Evolutionary conservation across 1,140 invertebrate genomes (phyloP).

Genomic region (Tetramorium simillimum): DNA sequence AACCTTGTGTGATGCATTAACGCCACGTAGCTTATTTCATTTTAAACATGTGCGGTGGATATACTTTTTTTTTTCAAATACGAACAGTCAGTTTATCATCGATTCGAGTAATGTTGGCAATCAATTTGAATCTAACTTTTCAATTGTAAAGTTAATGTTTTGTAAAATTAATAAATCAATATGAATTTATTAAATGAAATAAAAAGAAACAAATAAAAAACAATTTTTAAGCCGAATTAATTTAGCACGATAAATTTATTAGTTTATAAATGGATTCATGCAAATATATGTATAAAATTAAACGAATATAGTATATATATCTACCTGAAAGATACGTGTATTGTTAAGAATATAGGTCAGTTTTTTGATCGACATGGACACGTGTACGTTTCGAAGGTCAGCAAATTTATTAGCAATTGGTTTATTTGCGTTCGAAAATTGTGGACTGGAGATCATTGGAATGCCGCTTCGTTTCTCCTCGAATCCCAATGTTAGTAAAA

Average conservation of each 20-base stretch:
- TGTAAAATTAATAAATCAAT: conserved; percentile 13
- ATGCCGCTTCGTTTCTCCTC: not conserved
- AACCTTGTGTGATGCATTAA: conserved; percentile 73
- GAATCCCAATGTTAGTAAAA: conserved; percentile 1
- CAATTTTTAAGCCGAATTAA: not conserved
- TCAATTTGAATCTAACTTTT: not conserved
- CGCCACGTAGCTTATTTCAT: conserved; percentile 58
- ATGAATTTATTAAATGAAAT: not conserved
- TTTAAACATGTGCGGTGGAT: not conserved
- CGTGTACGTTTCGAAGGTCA: conserved; percentile 22
- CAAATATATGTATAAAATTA: not conserved
- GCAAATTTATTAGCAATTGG: conserved; percentile 56
- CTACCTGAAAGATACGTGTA: not conserved
- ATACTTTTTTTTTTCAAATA: conserved; percentile 3
- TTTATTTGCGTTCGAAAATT: conserved; percentile 53
- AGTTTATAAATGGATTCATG: not conserved
- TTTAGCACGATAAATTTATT: not conserved
- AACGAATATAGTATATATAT: not conserved
- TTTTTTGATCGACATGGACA: conserved; percentile 42
- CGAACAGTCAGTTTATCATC: not conserved
- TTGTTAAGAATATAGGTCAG: not conserved
- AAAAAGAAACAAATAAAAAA: not conserved
- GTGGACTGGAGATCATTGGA: conserved; percentile 37
- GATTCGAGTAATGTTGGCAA: not conserved
- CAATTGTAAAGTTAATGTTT: not conserved